These are phyloP conservation scores for Pseudococcus longispinus DNA, from an alignment of 2,888 invertebrate genomes.

Conservation along the genomic window DNA sequence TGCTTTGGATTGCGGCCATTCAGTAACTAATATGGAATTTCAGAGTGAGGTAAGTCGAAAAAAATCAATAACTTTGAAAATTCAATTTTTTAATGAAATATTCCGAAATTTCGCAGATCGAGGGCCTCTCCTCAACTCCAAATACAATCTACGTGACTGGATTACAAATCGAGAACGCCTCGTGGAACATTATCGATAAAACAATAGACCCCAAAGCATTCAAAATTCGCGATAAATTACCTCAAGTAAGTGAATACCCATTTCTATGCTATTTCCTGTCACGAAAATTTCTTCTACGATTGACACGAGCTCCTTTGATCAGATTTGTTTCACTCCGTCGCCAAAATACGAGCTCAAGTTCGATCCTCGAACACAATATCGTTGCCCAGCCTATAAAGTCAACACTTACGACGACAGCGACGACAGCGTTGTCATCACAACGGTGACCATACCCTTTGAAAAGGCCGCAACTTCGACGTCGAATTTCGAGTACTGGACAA, in stretches of 20 bases:
- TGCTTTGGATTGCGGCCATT: neutral
- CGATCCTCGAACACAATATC: neutral
- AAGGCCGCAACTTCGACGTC: neutral
- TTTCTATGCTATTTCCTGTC: neutral
- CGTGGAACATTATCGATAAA: neutral
- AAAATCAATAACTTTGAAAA: neutral
- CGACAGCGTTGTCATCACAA: constrained; percentile 30
- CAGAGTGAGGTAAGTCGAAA: neutral
- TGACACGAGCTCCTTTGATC: neutral
- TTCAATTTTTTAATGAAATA: neutral
- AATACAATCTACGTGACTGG: neutral
- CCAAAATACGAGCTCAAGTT: neutral
- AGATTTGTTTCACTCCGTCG: neutral
- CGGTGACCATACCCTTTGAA: neutral
- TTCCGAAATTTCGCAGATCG: neutral
- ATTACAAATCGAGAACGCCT: neutral
- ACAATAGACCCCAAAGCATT: neutral
- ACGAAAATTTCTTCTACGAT: neutral
- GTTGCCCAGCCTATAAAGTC: neutral
- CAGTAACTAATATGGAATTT: neutral
- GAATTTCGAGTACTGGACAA: neutral
- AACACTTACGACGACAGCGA: neutral
- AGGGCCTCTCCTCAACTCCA: neutral
- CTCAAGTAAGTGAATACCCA: neutral
- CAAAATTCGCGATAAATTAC: neutral